Evolutionary conservation across 2,888 invertebrate genomes (phyloP).

Genomic region (Tipula lateralis): DNA sequence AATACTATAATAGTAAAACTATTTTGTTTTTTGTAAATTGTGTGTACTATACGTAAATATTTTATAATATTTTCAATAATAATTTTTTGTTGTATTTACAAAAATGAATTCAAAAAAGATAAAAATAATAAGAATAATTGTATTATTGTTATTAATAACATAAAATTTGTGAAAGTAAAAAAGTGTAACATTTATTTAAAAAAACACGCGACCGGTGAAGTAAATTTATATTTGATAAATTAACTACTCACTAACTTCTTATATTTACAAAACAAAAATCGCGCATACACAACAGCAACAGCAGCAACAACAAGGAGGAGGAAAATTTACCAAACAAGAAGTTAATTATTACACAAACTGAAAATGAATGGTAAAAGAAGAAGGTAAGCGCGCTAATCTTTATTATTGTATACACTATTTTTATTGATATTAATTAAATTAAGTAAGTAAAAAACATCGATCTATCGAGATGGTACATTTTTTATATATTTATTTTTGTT

Average conservation of each 20-base stretch:
- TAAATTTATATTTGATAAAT: neutral
- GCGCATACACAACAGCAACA: neutral
- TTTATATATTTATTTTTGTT: neutral
- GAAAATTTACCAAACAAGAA: neutral
- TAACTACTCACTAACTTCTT: neutral
- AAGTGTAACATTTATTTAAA: neutral
- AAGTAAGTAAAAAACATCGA: neutral
- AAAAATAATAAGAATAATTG: slow-evolving; percentile 1
- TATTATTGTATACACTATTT: neutral
- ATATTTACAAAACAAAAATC: neutral
- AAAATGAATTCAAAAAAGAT: neutral
- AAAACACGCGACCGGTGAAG: neutral
- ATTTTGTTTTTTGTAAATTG: neutral
- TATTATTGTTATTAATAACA: neutral
- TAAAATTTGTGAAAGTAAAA: slow-evolving; percentile 16
- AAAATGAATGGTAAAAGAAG: slow-evolving; percentile 2
- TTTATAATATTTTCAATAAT: neutral
- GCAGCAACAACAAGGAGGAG: no score
- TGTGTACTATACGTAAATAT: neutral
- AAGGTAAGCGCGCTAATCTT: neutral
- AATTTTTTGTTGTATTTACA: neutral
- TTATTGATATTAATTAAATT: slow-evolving; percentile 15
- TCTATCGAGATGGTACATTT: neutral
- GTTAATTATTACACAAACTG: neutral
- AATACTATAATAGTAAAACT: neutral